A percentile compares a stretch with the other conserved stretches of the same genome.
These are phyloP conservation scores for Drosophila parabipectinata DNA, from an alignment of 1,140 invertebrate species.

Conservation along the genomic window DNA sequence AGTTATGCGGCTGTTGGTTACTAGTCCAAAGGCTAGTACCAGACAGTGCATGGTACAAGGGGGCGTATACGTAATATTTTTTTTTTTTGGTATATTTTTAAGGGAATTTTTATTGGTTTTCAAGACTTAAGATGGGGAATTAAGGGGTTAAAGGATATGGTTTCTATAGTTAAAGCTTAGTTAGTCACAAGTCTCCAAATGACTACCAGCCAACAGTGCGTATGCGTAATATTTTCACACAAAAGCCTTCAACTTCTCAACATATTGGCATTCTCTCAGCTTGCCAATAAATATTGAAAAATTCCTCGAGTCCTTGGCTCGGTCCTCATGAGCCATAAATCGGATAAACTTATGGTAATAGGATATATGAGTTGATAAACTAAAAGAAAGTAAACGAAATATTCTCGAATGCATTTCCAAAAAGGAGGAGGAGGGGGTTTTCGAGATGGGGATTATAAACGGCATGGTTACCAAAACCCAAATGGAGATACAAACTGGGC, in stretches of 20 bases:
- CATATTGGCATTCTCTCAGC: not conserved
- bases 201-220: no score
- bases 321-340: not conserved
- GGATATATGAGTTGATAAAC: not conserved
- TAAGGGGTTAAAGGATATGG: no score
- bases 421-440: no score
- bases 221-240: no score
- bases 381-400: no score
- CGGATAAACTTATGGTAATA: not conserved
- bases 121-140: no score
- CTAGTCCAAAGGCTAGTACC: not conserved
- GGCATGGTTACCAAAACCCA: not conserved
- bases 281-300: not conserved
- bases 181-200: no score
- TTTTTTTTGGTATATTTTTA: no score
- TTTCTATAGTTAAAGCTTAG: no score
- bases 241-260: not conserved
- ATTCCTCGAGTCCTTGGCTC: not conserved
- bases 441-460: not conserved
- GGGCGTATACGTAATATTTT: conserved; percentile 21
- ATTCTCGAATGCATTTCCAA: no score
- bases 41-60: not conserved
- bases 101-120: no score
- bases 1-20: conserved; percentile 31
- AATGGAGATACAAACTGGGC: conserved; percentile 32